These are phyloP conservation scores for Drosophila tanythrix DNA, from an alignment of 2,888 invertebrate species.

Conservation along the genomic window DNA sequence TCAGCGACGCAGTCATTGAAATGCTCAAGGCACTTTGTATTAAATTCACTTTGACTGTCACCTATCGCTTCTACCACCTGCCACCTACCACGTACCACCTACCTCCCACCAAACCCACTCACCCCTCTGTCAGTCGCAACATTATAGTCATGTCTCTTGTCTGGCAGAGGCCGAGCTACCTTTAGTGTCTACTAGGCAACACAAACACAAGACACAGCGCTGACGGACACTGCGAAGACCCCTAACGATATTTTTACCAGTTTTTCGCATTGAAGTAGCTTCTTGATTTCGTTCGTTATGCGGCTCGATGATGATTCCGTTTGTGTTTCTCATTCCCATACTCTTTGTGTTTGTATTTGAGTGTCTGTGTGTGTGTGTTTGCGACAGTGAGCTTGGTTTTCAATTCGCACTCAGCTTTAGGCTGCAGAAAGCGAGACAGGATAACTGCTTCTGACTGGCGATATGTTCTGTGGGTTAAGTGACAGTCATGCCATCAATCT, in stretches of 20 bases:
- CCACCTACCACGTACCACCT: not conserved
- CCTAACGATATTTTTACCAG: slow-evolving; percentile 17
- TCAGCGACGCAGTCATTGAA: slow-evolving; percentile 51
- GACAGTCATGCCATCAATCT: slow-evolving; percentile 44
- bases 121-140: not conserved
- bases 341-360: not conserved
- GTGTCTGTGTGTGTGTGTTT: not conserved
- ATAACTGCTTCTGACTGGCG: slow-evolving; percentile 22
- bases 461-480: slow-evolving; percentile 38
- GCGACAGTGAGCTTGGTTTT: slow-evolving; percentile 10
- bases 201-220: slow-evolving; percentile 4
- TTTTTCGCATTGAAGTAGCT: slow-evolving; percentile 53
- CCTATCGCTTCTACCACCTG: slow-evolving; percentile 38
- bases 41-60: slow-evolving; percentile 72
- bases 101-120: not conserved
- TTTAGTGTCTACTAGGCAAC: slow-evolving; percentile 44
- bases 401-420: slow-evolving; percentile 18
- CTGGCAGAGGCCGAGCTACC: slow-evolving; percentile 34
- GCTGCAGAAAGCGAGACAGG: slow-evolving; percentile 18
- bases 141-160: slow-evolving; percentile 1
- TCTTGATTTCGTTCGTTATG: slow-evolving; percentile 70
- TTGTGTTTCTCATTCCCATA: slow-evolving; percentile 28
- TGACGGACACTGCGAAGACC: slow-evolving; percentile 14
- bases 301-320: slow-evolving; percentile 58
- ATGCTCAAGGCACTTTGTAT: slow-evolving; percentile 68